Evolutionary conservation across 2,888 invertebrate genomes (phyloP).

Genomic region (Philereme transversata): DNA sequence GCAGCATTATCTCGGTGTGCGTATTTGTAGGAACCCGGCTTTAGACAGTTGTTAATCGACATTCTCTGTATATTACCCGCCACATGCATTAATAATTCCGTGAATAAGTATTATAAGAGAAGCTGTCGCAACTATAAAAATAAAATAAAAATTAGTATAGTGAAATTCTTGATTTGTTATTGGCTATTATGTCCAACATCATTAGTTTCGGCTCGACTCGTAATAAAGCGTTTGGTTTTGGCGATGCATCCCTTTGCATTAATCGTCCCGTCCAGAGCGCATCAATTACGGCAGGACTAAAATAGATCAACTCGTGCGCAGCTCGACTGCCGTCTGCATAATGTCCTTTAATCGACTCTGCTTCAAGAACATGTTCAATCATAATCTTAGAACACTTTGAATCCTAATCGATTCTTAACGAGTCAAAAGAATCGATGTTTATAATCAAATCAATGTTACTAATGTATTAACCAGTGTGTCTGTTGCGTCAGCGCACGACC

Average conservation of each 20-base stretch:
- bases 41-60: neutral
- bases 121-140: no score
- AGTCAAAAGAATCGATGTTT: conserved; percentile 19
- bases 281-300: conserved; percentile 49
- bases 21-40: no score
- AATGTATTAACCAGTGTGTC: conserved; percentile 34
- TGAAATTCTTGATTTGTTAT: conserved; percentile 3
- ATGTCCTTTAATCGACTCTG: conserved; percentile 34
- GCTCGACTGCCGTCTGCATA: conserved; percentile 37
- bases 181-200: conserved; percentile 25
- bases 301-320: conserved; percentile 53
- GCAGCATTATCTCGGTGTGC: neutral
- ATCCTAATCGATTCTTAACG: conserved; percentile 18
- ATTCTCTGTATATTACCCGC: neutral
- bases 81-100: neutral
- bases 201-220: conserved; percentile 46
- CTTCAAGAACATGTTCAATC: conserved; percentile 14
- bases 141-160: neutral
- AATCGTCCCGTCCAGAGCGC: conserved; percentile 30
- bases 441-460: conserved; percentile 4
- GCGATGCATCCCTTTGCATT: conserved; percentile 27
- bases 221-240: conserved; percentile 19
- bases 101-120: no score
- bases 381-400: conserved; percentile 1
- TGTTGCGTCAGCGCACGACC: conserved; percentile 45